Base-by-base conservation (phyloP, 2,888 invertebrate species). In the Lomographa bimaculata region DNA sequence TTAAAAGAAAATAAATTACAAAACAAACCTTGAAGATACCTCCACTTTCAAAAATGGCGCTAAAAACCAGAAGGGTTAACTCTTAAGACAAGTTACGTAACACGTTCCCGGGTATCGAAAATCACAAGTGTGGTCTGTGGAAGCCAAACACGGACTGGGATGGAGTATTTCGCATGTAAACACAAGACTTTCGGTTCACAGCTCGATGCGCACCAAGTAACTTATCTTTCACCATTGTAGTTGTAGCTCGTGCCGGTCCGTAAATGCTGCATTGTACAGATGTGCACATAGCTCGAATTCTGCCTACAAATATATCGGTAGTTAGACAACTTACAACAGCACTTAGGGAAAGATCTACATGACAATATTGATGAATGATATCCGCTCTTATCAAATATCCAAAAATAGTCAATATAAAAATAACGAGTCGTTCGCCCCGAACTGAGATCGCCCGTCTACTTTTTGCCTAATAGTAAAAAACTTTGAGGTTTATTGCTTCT, bases 141-240 rank as follows among this genome's bases (percentile, higher is more conserved):
- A 65, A 66, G 79, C 66, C 77, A 58, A 77, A 73, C 78, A 64
- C 79, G 54, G 60, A 89, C 87, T 89, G 87, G 77, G 78, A 73
- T 81, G 50, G 53, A 68, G 72, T 74, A 78, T 81, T 87, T 83
- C 79, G 86, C 86, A 81, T 82, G 83, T 84, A 83, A 83, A 86
- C 87, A 80, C 36, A 43, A 43, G 79, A 84, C 89, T 87, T 87
- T 87, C 87, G 86, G 87, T 86, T 87, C 83, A 86, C 85, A 81
- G 73, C 71, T 84, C 86, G 89, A 85, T 89, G 84, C 89, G 77
- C 89, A 82, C 79, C 86, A 89, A 80, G 86, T 78, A 81, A 86
- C 79, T 81, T 86, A 80, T 89, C 89, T 89, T 89, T 89, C 89
- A 89, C 89, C 87, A 89, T 89, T 89, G 89, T 89, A 74, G 82